Evolutionary conservation across 2,797 vertebrate species (phyloP).

Genomic region (Coracias cyanogaster): DNA sequence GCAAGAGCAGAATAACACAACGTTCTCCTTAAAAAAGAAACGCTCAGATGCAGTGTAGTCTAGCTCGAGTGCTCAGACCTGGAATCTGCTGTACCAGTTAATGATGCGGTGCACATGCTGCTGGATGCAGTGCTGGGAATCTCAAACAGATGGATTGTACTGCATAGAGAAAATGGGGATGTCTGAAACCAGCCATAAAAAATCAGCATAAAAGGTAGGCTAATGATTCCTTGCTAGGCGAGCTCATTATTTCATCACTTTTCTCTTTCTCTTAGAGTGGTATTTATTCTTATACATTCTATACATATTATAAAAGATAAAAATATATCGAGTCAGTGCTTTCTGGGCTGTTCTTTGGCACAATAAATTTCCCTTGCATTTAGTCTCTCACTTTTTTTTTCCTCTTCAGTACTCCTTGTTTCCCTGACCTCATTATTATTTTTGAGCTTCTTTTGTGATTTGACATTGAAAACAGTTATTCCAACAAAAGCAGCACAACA

Average conservation of each 20-base stretch:
- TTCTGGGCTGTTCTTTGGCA: neutral
- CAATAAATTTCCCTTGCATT: neutral
- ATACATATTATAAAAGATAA: neutral
- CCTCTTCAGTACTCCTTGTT: neutral
- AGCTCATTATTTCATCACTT: neutral
- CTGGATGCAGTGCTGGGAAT: neutral
- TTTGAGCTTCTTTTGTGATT: neutral
- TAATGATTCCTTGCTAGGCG: constrained; percentile 25
- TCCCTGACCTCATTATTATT: constrained; percentile 44
- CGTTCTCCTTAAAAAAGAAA: neutral
- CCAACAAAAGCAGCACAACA: neutral
- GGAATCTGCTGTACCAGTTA: rapidly evolving
- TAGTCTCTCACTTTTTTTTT: neutral
- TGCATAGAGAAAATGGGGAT: neutral
- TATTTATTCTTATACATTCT: neutral
- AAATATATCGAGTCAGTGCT: neutral
- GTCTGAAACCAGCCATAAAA: constrained; percentile 24
- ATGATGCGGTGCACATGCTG: rapidly evolving
- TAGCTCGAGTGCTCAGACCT: neutral
- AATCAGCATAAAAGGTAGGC: constrained; percentile 39
- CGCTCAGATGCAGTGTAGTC: rapidly evolving
- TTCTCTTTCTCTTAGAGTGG: neutral
- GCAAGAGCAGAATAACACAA: neutral
- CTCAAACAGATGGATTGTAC: neutral
- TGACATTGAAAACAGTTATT: neutral